Base-by-base conservation (phyloP, 2,797 vertebrate genomes). In the Paramormyrops hopkinsi region DNA sequence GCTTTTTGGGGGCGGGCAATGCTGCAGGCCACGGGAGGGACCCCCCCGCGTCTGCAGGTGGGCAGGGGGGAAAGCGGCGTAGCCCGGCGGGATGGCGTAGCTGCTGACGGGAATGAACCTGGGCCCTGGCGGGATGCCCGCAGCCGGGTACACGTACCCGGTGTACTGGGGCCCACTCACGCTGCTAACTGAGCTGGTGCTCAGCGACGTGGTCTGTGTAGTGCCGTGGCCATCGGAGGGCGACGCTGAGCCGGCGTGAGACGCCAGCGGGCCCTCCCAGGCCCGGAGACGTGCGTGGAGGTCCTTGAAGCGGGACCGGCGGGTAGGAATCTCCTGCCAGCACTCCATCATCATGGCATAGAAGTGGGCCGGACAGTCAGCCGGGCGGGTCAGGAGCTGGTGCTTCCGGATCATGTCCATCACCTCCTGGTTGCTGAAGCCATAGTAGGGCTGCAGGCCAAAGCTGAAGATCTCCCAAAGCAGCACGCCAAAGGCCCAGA, bases 391-490 rank as follows among this genome's bases (percentile, higher is more conserved):
- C 92, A 99, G 94, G 90, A 99, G 96, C 92, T 99, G 99, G 2
- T 97, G 95, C 93, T 99, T 99, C 4, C 98, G 95, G 92, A 99
- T 97, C 98, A 99, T 98, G 94, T 99, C 98, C 76, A 99, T 98
- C 92, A 99, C 99, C 92, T 99, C 99, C 94, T 99, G 98, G 93
- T 99, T 99, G 91, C 97, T 98, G 94, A 99, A 99, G 4, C 98
- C 99, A 0, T 99, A 99, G 86, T 98, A 99, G 0, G 99, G 99
- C 94, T 99, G 98, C 59, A 99, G 97, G 85, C 99, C 99, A 4
- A 99, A 99, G 94, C 98, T 99, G 95, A 99, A 99, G 88, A 99
- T 97, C 92, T 99, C 99, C 98, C 99, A 99, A 12, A 99, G 91
- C 83, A 99, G 97, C 0, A 99, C 98, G 0, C 98, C 99, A 2